Evolutionary conservation across 2,113 vertebrate genomes (phyloP).

Genomic region (Larimichthys crocea): DNA sequence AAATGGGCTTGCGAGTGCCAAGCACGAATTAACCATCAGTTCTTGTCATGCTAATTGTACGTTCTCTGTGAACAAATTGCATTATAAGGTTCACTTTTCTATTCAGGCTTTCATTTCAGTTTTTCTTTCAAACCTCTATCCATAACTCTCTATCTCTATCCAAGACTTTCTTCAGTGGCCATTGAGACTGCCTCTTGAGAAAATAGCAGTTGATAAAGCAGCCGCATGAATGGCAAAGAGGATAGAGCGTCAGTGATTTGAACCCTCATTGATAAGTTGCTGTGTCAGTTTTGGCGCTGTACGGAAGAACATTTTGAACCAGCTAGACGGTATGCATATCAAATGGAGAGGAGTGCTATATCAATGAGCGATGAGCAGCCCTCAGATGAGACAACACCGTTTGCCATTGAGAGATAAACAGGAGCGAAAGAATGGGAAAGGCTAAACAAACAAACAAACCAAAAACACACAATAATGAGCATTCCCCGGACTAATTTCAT

Average conservation of each 20-base stretch:
- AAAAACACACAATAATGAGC: conserved; percentile 77
- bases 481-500: conserved; percentile 75
- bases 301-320: conserved; percentile 26
- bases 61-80: conserved; percentile 35
- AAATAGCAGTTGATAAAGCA: conserved; percentile 36
- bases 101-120: background rate
- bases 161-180: conserved; percentile 12
- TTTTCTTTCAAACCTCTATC: background rate
- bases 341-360: conserved; percentile 51
- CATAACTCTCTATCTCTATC: background rate
- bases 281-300: conserved; percentile 33
- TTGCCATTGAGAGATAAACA: conserved; percentile 60
- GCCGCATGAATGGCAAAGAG: conserved; percentile 15
- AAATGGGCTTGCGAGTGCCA: conserved; percentile 29
- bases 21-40: conserved; percentile 23
- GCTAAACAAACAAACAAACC: conserved; percentile 70
- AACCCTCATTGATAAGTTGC: conserved; percentile 37
- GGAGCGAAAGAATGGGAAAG: conserved; percentile 32
- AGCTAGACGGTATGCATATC: conserved; percentile 43
- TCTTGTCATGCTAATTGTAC: conserved; percentile 40
- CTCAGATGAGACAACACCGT: conserved; percentile 53
- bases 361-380: conserved; percentile 44
- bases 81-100: conserved; percentile 17
- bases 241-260: conserved; percentile 20
- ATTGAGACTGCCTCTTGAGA: conserved; percentile 7